A percentile compares a stretch with the other conserved stretches of the same genome.
Conservation (phyloP, 2,113 vertebrate species). For the Salvator merianae region DNA sequence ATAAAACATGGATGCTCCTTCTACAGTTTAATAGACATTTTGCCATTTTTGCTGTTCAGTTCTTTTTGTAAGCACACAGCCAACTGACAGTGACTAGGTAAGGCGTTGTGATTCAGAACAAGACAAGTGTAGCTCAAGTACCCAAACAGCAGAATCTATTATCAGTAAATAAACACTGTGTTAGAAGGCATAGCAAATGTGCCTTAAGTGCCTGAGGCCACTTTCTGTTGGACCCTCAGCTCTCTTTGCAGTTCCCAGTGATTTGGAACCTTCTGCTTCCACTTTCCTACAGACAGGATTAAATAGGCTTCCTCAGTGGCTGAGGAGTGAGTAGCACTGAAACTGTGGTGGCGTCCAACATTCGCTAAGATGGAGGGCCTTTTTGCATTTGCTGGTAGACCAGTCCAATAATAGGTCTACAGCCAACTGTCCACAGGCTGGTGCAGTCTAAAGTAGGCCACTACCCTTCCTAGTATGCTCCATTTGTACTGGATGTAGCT, state of each 20-base stretch:
- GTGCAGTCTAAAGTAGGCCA: too few species aligned
- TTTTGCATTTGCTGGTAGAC: too few species aligned
- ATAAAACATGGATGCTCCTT: background rate
- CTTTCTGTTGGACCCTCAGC: conserved; percentile 3
- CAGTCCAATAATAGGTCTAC: too few species aligned
- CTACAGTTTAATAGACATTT: background rate
- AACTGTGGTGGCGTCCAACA: conserved; percentile 8
- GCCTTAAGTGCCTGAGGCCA: background rate
- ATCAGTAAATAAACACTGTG: background rate
- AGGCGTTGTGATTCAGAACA: background rate
- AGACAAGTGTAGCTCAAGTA: background rate
- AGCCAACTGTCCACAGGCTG: too few species aligned
- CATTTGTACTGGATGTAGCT: too few species aligned
- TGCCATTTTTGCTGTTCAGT: background rate
- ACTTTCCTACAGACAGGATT: background rate
- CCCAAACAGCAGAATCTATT: background rate
- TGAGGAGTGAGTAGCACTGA: background rate
- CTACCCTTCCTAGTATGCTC: too few species aligned
- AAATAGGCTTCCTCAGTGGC: background rate
- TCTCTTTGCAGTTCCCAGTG: background rate
- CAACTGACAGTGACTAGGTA: background rate
- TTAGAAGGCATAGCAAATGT: background rate
- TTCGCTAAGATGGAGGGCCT: background rate
- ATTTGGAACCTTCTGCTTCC: background rate
- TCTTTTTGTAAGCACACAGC: background rate